Conservation (phyloP, 2,888 invertebrate species). For the Stenichneumon culpator region DNA sequence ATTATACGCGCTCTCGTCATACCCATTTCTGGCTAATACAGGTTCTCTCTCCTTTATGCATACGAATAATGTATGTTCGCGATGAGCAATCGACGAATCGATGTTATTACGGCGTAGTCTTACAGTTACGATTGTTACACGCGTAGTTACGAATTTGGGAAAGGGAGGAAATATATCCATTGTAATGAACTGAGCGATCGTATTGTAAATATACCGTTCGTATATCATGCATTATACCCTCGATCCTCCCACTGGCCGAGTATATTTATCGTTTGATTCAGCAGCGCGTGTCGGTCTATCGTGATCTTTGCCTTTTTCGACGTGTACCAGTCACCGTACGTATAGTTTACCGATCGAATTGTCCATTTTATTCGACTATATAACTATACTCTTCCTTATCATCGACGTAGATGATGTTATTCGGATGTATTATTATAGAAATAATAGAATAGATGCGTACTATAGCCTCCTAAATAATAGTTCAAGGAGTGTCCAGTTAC, state of each 20-base stretch:
- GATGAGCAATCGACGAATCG: not conserved
- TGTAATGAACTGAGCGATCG: not conserved
- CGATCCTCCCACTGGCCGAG: not conserved
- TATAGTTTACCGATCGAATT: constrained; percentile 15
- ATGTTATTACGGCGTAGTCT: not conserved
- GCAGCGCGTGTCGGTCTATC: constrained; percentile 8
- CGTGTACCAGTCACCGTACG: constrained; percentile 1
- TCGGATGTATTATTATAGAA: constrained; percentile 32
- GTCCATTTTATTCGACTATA: constrained; percentile 9
- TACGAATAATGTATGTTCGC: not conserved
- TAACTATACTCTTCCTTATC: not conserved
- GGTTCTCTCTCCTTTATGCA: not conserved
- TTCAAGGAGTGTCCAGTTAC: not conserved
- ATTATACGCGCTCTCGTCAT: constrained; percentile 40
- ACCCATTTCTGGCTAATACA: constrained; percentile 12
- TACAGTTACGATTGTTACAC: not conserved
- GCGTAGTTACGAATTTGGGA: not conserved
- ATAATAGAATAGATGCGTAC: not conserved
- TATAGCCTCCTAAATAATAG: not conserved
- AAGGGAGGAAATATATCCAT: not conserved
- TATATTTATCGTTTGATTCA: constrained; percentile 39
- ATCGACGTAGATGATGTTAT: constrained; percentile 19
- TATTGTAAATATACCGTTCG: not conserved
- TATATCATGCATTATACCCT: constrained; percentile 15
- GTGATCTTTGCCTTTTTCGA: constrained; percentile 53